These are phyloP conservation scores for Chaetodon auriga DNA, from an alignment of 2,113 vertebrate species.

Conservation along the genomic window DNA sequence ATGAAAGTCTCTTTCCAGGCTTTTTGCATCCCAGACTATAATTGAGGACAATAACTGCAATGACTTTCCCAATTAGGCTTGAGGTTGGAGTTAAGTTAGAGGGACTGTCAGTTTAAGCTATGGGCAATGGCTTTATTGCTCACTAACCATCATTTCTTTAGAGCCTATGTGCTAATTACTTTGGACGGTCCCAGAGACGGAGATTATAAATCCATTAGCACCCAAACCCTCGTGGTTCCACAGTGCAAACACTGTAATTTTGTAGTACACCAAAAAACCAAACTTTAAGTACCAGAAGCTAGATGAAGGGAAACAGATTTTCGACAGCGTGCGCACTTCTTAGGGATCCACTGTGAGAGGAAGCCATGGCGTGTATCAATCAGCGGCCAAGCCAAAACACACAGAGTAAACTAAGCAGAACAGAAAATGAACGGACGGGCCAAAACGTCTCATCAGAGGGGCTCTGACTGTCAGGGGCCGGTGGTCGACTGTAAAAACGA, in stretches of 20 bases:
- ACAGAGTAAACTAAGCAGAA: conserved; percentile 51
- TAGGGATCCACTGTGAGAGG: conserved; percentile 43
- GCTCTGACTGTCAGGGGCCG: conserved; percentile 11
- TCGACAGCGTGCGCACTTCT: conserved; percentile 46
- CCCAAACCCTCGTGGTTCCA: conserved; percentile 86
- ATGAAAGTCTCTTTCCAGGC: conserved; percentile 61
- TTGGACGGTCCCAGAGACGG: conserved; percentile 90
- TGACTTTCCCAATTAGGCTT: conserved; percentile 93
- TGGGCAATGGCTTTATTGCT: conserved; percentile 98
- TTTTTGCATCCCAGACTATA: conserved; percentile 86
- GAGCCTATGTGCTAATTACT: conserved; percentile 97
- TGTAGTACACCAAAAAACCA: conserved; percentile 65
- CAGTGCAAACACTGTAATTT: conserved; percentile 79
- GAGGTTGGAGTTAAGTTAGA: conserved; percentile 93
- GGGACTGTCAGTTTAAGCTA: conserved; percentile 91
- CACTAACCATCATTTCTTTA: conserved; percentile 96
- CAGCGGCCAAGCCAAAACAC: conserved; percentile 49
- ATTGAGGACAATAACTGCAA: conserved; percentile 92
- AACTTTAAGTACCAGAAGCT: conserved; percentile 66
- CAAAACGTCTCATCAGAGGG: conserved; percentile 36
- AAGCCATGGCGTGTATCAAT: conserved; percentile 53
- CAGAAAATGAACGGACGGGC: conserved; percentile 45
- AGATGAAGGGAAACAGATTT: conserved; percentile 61
- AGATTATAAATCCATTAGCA: conserved; percentile 95
- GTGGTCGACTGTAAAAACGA: conserved; percentile 25